These are phyloP conservation scores for Lomographa bimaculata DNA, from an alignment of 2,888 invertebrate genomes.

Conservation along the genomic window DNA sequence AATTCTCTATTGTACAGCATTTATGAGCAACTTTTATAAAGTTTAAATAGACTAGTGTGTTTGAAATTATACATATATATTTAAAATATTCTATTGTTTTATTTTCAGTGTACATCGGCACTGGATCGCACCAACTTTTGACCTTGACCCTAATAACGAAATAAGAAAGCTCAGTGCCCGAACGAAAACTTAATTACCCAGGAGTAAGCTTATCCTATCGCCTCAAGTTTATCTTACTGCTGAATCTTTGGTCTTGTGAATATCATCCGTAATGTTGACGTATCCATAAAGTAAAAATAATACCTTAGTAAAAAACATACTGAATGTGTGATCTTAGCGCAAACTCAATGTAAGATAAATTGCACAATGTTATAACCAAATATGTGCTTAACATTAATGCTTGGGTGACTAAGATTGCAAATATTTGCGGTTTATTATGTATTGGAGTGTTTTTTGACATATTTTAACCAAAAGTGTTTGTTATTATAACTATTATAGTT, in stretches of 20 bases:
- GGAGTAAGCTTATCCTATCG: conserved; percentile 52
- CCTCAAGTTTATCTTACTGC: conserved; percentile 49
- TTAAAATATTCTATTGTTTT: conserved; percentile 38
- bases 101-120: conserved; percentile 72
- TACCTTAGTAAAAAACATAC: conserved; percentile 36
- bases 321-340: conserved; percentile 16
- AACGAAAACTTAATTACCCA: conserved; percentile 47
- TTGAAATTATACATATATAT: conserved; percentile 28
- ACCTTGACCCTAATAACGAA: conserved; percentile 49
- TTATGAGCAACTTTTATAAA: conserved; percentile 9
- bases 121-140: conserved; percentile 62
- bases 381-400: conserved; percentile 35
- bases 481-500: conserved; percentile 50
- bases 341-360: conserved; percentile 6
- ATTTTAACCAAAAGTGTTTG: conserved; percentile 58
- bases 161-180: conserved; percentile 60
- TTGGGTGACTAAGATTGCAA: conserved; percentile 64
- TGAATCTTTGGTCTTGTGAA: conserved; percentile 59
- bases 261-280: conserved; percentile 49
- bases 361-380: conserved; percentile 4
- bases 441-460: conserved; percentile 72
- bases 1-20: neutral
- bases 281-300: conserved; percentile 39
- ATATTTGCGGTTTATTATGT: conserved; percentile 59
- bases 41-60: conserved; percentile 12